These are phyloP conservation scores for Gadus chalcogrammus DNA, from an alignment of 2,113 vertebrate species.

Conservation along the genomic window DNA sequence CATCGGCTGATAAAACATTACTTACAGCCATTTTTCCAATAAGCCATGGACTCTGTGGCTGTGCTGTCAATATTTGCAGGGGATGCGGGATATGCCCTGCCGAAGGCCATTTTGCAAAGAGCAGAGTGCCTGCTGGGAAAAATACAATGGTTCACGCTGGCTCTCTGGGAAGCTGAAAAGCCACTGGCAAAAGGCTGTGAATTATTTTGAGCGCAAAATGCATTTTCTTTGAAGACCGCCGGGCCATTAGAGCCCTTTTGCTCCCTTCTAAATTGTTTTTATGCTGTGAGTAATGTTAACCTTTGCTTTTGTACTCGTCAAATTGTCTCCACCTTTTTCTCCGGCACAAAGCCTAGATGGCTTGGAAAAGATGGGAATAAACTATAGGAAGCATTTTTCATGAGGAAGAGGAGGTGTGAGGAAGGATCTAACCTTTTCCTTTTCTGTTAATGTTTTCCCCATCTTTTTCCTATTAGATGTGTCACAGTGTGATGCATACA, in stretches of 20 bases:
- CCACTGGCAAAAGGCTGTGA: conserved; percentile 76
- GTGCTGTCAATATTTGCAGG: conserved; percentile 75
- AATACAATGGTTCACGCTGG: conserved; percentile 78
- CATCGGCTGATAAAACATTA: conserved; percentile 72
- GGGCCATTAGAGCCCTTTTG: conserved; percentile 76
- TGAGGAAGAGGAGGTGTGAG: conserved; percentile 36
- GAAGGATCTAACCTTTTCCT: conserved; percentile 43
- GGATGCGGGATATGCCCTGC: conserved; percentile 62
- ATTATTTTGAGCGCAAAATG: conserved; percentile 81
- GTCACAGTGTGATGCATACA: too few species aligned
- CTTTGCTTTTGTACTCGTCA: conserved; percentile 76
- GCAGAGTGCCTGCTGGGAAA: conserved; percentile 78
- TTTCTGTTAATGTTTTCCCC: too few species aligned
- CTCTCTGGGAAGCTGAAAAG: conserved; percentile 76
- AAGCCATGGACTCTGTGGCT: conserved; percentile 59
- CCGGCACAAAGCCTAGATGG: conserved; percentile 67
- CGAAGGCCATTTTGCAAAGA: conserved; percentile 71
- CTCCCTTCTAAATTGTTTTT: conserved; percentile 80
- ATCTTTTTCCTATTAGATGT: too few species aligned
- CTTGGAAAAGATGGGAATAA: conserved; percentile 57
- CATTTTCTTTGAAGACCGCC: conserved; percentile 80
- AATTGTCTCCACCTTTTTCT: conserved; percentile 68
- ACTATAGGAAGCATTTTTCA: conserved; percentile 66
- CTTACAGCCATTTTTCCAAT: conserved; percentile 75
- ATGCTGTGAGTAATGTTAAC: conserved; percentile 79